phyloP scores from a whole-genome alignment of 2,113 vertebrate species.

The Ochotona princeps region DNA sequence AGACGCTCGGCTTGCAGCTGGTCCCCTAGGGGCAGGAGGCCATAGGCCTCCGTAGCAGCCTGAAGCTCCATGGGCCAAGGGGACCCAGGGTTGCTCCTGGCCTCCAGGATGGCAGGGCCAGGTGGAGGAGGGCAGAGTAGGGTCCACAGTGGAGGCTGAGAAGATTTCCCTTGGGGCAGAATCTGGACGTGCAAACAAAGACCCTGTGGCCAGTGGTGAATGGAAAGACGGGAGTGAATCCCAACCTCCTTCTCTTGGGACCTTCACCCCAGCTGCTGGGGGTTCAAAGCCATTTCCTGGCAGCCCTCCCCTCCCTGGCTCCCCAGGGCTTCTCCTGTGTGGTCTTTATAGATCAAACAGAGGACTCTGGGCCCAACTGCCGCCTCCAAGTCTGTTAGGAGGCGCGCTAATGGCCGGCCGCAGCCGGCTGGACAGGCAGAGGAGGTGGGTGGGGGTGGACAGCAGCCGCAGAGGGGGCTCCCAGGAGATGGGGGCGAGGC shows the following conservation, averaged over 20 bases:
- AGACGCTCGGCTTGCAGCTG: neutral
- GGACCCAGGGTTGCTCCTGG: neutral
- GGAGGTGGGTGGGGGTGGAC: neutral
- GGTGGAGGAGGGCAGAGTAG: neutral
- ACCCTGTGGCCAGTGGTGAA: slow-evolving; percentile 17
- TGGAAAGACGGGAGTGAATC: slow-evolving; percentile 50
- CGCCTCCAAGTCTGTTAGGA: slow-evolving; percentile 62
- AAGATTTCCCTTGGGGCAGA: slow-evolving; percentile 44
- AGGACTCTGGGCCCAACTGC: slow-evolving; percentile 60
- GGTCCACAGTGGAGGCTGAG: neutral
- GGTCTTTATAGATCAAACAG: slow-evolving; percentile 79
- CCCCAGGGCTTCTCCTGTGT: slow-evolving; percentile 70
- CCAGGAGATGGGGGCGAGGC: neutral
- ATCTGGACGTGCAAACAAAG: slow-evolving; percentile 61
- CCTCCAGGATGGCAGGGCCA: neutral
- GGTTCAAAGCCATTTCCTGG: slow-evolving; percentile 65
- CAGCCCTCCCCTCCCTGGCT: slow-evolving; percentile 44
- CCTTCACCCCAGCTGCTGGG: slow-evolving; percentile 47
- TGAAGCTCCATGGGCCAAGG: neutral
- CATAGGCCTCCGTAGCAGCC: neutral
- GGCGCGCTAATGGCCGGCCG: slow-evolving; percentile 66
- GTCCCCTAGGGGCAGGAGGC: neutral
- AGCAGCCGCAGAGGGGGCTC: neutral
- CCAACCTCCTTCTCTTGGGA: slow-evolving; percentile 40
- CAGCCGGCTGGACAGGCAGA: neutral